Percentiles rank a stretch among this genome's conserved stretches.
Evolutionary conservation across 1,140 invertebrate genomes (phyloP).

Genomic region (Drosophila triauraria): DNA sequence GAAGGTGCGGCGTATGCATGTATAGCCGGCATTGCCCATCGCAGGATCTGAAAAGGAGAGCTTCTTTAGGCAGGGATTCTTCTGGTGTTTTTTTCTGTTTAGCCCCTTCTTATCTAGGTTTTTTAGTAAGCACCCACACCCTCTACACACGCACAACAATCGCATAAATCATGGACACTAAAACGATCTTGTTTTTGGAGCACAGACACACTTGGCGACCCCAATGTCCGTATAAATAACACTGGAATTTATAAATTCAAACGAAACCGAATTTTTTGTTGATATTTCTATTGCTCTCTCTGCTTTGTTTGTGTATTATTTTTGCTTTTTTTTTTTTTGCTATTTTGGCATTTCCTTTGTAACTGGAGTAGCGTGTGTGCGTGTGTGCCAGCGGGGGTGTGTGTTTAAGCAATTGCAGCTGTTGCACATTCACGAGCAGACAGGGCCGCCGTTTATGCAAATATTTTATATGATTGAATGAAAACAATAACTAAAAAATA

Average conservation of each 20-base stretch:
- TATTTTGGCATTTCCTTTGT: conserved; percentile 68
- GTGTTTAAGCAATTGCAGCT: conserved; percentile 46
- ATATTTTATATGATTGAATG: conserved; percentile 38
- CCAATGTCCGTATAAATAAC: conserved; percentile 57
- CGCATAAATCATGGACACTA: conserved; percentile 62
- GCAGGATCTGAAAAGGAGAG: conserved; percentile 29
- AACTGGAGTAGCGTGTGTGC: conserved; percentile 56
- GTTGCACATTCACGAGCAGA: conserved; percentile 32
- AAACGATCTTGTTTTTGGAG: conserved; percentile 39
- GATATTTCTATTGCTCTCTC: conserved; percentile 23
- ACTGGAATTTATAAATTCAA: conserved; percentile 65
- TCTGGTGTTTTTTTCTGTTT: background rate
- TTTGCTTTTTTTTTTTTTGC: conserved; percentile 7
- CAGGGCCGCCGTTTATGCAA: conserved; percentile 33
- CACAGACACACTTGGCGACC: conserved; percentile 10
- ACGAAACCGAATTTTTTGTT: conserved; percentile 45
- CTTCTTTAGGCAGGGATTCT: background rate
- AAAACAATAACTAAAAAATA: conserved; percentile 26
- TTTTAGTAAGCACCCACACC: background rate
- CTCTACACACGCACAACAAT: conserved; percentile 16
- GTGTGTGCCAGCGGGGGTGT: conserved; percentile 35
- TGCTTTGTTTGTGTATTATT: background rate
- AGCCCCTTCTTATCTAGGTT: background rate
- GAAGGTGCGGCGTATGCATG: conserved; percentile 91
- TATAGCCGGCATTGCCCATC: conserved; percentile 91